A percentile compares a stretch with the other conserved stretches of the same genome.
phyloP scores from a whole-genome alignment of 2,888 invertebrate species.

The Drosophila paranaensis region DNA sequence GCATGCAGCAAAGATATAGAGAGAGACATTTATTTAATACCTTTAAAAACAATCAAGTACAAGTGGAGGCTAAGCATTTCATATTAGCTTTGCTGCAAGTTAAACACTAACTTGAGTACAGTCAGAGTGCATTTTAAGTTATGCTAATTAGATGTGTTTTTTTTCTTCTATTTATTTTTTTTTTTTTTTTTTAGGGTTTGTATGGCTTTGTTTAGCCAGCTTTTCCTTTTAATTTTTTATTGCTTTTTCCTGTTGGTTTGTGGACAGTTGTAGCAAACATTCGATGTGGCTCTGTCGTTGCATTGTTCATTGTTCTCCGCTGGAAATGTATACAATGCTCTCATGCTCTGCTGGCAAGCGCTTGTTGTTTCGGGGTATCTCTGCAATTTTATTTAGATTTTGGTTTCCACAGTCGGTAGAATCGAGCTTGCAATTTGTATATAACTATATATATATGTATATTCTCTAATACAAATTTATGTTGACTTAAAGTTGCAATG shows the following conservation, averaged over 20 bases:
- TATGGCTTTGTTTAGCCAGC: constrained; percentile 6
- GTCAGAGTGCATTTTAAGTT: constrained; percentile 55
- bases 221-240: constrained; percentile 6
- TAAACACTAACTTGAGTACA: constrained; percentile 35
- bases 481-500: neutral
- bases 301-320: constrained; percentile 50
- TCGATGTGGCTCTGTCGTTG: constrained; percentile 11
- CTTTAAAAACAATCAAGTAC: constrained; percentile 15
- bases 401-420: neutral
- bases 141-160: constrained; percentile 56
- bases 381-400: neutral
- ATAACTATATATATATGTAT: neutral
- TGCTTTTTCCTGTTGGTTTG: constrained; percentile 7
- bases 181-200: neutral
- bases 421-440: neutral
- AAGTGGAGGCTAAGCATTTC: constrained; percentile 13
- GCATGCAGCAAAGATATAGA: constrained; percentile 8
- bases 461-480: neutral
- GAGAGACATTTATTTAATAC: constrained; percentile 29
- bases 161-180: neutral
- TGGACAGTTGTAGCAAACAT: constrained; percentile 21
- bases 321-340: constrained; percentile 4
- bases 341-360: constrained; percentile 6
- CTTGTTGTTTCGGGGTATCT: neutral
- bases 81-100: constrained; percentile 35